These are phyloP conservation scores for Capricornis sumatraensis DNA, from an alignment of 2,113 vertebrate genomes.

Conservation along the genomic window DNA sequence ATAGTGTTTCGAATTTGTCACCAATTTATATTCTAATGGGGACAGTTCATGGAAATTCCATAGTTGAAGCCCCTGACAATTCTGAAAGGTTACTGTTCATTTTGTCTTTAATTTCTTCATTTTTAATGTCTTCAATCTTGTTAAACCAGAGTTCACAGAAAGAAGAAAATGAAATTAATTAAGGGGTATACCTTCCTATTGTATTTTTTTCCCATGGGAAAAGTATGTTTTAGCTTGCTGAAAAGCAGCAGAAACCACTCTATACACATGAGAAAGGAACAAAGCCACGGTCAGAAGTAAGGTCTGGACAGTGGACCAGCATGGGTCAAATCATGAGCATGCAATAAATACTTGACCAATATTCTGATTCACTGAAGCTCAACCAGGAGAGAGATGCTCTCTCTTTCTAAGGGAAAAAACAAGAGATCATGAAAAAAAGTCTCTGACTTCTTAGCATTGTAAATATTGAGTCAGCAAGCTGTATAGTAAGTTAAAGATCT, in stretches of 20 bases:
- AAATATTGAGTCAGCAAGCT: neutral
- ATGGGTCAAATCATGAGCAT: neutral
- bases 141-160: neutral
- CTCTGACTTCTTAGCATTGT: neutral
- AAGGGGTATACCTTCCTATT: neutral
- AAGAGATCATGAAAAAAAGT: neutral
- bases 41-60: neutral
- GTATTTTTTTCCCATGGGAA: neutral
- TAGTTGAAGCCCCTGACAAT: neutral
- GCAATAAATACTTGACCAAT: slow-evolving; percentile 29
- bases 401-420: neutral
- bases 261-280: neutral
- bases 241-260: neutral
- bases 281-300: neutral
- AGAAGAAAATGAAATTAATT: neutral
- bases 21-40: neutral
- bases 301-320: neutral
- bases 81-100: neutral
- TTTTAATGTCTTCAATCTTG: neutral
- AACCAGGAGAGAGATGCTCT: neutral
- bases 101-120: neutral
- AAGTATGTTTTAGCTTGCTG: neutral
- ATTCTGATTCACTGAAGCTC: slow-evolving; percentile 13
- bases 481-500: neutral
- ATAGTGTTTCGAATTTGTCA: neutral